Base-by-base conservation (phyloP, 2,888 invertebrate species). In the Stenichneumon culpator region DNA sequence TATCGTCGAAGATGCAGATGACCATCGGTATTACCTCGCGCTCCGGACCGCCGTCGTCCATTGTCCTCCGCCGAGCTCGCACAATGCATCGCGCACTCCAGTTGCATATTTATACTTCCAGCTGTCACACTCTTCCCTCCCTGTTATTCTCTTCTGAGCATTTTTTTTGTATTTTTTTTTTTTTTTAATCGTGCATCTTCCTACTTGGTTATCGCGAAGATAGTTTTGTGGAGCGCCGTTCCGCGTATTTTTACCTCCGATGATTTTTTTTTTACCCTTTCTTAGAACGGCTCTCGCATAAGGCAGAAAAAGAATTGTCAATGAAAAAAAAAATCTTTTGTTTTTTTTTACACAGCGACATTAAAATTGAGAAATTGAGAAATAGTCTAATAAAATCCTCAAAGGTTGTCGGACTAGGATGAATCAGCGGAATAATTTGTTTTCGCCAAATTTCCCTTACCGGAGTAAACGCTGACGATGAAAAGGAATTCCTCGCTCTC, bases 1-100 rank as follows among this genome's bases (percentile, higher is more conserved):
- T 92, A 92, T 92, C 89, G 91, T 88, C 87, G 90, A 90, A 93
- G 92, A 92, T 92, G 92, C 90, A 93, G 93, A 93, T 93, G 90
- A 90, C 89, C 88, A 89, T 86, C 73, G 86, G 89, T 88, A 90
- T 90, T 89, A 89, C 87, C 81, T 81, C 75, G 65, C 72, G 70
- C 86, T 69, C 57, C 74, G 52, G 70, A 28, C 82, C 88, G 89
- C 88, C 89, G 90, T 90, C 90, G 90, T 90, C 90, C 92, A 93
- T 93, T 93, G 93, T 92, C 89, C 91, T 83, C 75, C 70, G 73
- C 44, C 39, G 70, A 57, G 68, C 77, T 72, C 57, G 82, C 78
- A 68, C 80, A 82, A 47, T 57, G 72, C 69, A 75, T 69, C 57
- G 47, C 47, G 57, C 60, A 36, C 44, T 68, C 32, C 65, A 44